Evolutionary conservation across 2,113 vertebrate genomes (phyloP), one percentile per base, ranked within the genome.

Genomic region (Saguinus imperator): DNA sequence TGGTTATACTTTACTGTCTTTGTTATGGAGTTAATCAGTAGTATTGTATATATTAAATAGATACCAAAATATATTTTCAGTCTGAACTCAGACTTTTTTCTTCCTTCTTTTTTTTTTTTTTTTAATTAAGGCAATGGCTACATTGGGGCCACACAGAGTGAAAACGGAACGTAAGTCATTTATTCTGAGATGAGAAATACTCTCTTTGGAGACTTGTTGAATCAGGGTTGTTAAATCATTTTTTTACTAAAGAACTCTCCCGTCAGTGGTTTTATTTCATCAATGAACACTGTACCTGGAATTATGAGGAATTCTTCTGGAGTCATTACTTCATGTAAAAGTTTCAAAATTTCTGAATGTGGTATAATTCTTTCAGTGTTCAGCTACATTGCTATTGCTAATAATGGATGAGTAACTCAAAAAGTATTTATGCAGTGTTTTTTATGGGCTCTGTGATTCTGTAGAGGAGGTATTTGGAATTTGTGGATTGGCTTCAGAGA

Each of bases 81-180:
- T 92, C 18, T 95, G 37, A 92, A 97, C 76, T 95, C 40, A 95
- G 57, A 79, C 21, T 79, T 96, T 61, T 97, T 96, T 95, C 96
- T 58, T 37, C 94, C 70, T 91, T 95, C 91, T 94, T 95, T 96
- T 35, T 96, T 89, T 96, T 35, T 96, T 89, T 91, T 97, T 20
- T 92, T 27, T 29, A 43, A n/a, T 96, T 9, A 98, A 99, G 99
- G 99, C 99, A 84, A 99, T 99, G 99, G 99, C 99, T 87, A 99
- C 99, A 0, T 94, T 99, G 97, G 99, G 99, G 87, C 99, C 99
- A 18, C 99, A 99, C 97, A 98, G 99, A 98, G 99, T 99, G 97
- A 99, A 99, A 98, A 98, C 99, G 83, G 99, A 99, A 95, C 99
- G 99, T 99, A 98, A 99, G 99, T 99, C 82, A 18, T 91, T 94